Evolutionary conservation across 2,797 vertebrate species (phyloP), one percentile per base, ranked within the genome.

Genomic region (Tenualosa thibaudeaui): DNA sequence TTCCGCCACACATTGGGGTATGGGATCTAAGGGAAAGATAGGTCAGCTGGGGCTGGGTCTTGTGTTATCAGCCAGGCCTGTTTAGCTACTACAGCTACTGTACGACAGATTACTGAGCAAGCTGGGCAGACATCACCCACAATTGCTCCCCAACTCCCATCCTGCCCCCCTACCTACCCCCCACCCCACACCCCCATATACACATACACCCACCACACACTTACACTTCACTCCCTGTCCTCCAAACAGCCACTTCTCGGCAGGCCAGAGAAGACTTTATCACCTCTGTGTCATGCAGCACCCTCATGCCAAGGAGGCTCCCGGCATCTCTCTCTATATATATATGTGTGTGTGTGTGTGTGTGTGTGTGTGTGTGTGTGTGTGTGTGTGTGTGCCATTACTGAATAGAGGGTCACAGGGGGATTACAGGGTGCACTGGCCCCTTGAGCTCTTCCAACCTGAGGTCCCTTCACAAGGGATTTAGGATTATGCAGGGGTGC

Each of bases 401-500:
- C 43, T 6, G 17, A 43, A 19, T 22, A 43, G 37, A 24, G 68
- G 71, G 85, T 40, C 81, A 56, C 65, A 82, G 81, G 40, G 53
- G 51, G 85, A 82, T 54, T 43, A 46, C 26, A 81, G 75, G 78
- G 81, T 31, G 82, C 82, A 81, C 53, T 15, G 31, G 43, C 53
- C 68, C 82, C 85, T 10, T 24, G 7, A 40, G 62, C 37, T 15
- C 85, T 82, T 85, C 56, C 83, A 88, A 86, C 83, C 81, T 78
- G 46, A 81, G 81, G 58, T 54, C 82, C 82, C 60, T 81, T 84
- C 82, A 84, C 50, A 51, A 81, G 81, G 85, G 43, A 84, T 4
- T 40, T 40, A 15, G 71, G 82, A 83, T 88, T 86, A 89, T 86
- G 78, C 82, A 81, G 85, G 6, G 40, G 24, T 51, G 84, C 83